Evolutionary conservation across 1,140 invertebrate genomes (phyloP), one percentile per base, ranked within the genome.

Genomic region (Anastrepha obliqua): DNA sequence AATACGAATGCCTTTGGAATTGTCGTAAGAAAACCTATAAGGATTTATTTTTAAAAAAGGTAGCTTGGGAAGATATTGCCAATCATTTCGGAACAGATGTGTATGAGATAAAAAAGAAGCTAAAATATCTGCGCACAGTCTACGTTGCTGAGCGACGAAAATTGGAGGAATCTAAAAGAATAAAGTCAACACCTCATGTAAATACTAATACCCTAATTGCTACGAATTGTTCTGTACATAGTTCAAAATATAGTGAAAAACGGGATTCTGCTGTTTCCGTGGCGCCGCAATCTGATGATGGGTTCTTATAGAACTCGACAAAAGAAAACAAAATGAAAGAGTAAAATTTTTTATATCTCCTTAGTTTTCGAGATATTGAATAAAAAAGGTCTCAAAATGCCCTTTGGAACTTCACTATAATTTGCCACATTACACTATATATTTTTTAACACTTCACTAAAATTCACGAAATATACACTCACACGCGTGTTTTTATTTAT

Each of bases 1-100:
- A 85, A 7, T 81, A 87, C 9, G 87, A 87, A 29, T 87, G 87
- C 51, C 47, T 87, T 51, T 87, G 87, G 87, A 87, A 87, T n/a
- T 87, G 20, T 13, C 55, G 74, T 42, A 59, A 74, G 67, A 17
- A 47, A 44, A 20, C 17, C 1, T 87, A 87, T 17, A 87, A 55
- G n/a, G 70, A 64, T 62, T 29, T 15, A 15, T 4, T 13, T 42
- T 42, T 78, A 20, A 87, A 87, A 44, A 20, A 81, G 44, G n/a
- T 47, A 81, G 67, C 87, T 17, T 87, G 87, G 87, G 6, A 29
- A 20, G 55, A 42, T 2, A 87, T 87, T 11, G 87, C 87, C 2
- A 51, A 81, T 42, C 44, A 87, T 17, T 87, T 81, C 59, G 39
- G 70, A 1, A 47, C 47, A 64, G 74, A 81, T 64, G 74, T 85